A percentile compares a stretch with the other conserved stretches of the same genome.
phyloP scores from a whole-genome alignment of 2,888 invertebrate species.

The Bugula neritina region DNA sequence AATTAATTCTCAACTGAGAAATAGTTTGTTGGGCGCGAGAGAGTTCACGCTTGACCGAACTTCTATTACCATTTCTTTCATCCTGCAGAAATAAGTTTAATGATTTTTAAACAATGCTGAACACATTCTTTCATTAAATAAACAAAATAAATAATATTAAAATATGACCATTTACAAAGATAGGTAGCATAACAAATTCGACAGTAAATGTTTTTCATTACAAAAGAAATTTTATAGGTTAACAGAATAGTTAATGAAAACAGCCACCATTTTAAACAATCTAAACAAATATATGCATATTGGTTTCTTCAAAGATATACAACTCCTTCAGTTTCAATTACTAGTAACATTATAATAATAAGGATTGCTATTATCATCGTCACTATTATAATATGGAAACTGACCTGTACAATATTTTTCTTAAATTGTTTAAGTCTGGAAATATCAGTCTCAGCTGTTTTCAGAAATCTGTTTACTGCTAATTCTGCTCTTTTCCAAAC shows the following conservation, averaged over 20 bases:
- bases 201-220: too few relatives aligned
- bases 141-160: too few relatives aligned
- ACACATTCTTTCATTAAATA: too few relatives aligned
- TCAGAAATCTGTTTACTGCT: constrained; percentile 11
- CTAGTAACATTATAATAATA: background rate
- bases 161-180: too few relatives aligned
- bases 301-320: background rate
- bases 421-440: constrained; percentile 14
- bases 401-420: constrained; percentile 13
- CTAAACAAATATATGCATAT: background rate
- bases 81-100: background rate
- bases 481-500: constrained; percentile 10
- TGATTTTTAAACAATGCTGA: too few relatives aligned
- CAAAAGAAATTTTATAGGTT: too few relatives aligned
- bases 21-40: constrained; percentile 21
- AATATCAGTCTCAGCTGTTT: constrained; percentile 17
- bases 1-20: background rate
- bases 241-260: too few relatives aligned
- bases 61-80: background rate
- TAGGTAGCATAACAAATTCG: too few relatives aligned
- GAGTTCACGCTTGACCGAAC: background rate
- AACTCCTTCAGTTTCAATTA: background rate
- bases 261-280: background rate
- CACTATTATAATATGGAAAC: too few relatives aligned
- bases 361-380: too few relatives aligned